A percentile compares a stretch with the other conserved stretches of the same genome.
phyloP scores from a whole-genome alignment of 1,140 invertebrate species.

The Oedothorax gibbosus region DNA sequence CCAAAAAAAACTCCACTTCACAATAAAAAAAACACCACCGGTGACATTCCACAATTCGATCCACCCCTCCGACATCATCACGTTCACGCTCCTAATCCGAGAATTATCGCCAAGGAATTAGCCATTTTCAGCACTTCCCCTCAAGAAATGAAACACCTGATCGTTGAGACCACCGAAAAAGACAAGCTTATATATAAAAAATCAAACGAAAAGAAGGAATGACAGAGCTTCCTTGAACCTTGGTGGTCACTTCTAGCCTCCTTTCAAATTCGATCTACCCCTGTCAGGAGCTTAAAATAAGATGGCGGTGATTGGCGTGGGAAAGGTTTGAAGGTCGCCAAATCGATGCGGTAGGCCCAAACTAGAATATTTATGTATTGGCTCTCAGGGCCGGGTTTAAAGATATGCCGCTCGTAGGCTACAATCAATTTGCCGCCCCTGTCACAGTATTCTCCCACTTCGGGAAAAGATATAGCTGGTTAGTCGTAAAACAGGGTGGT shows the following conservation, averaged over 20 bases:
- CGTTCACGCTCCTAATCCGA: conserved; percentile 54
- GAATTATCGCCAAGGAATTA: conserved; percentile 55
- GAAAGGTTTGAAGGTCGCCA: too few relatives aligned
- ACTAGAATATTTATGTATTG: too few relatives aligned
- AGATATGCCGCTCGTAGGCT: too few relatives aligned
- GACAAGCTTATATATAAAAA: background rate
- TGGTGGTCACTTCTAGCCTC: conserved; percentile 23
- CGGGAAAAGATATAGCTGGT: too few relatives aligned
- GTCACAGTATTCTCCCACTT: too few relatives aligned
- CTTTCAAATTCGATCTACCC: background rate
- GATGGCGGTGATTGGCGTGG: background rate
- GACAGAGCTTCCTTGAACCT: conserved; percentile 42
- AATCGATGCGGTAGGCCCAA: too few relatives aligned
- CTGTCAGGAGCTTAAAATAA: background rate
- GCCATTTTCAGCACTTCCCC: conserved; percentile 48
- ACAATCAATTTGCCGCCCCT: too few relatives aligned
- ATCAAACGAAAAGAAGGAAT: conserved; percentile 16
- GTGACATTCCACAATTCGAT: conserved; percentile 12
- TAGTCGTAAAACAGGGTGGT: too few relatives aligned
- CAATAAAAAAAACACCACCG: background rate
- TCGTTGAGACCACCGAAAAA: conserved; percentile 39
- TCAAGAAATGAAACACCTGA: conserved; percentile 33
- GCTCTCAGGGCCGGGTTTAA: too few relatives aligned
- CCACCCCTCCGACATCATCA: conserved; percentile 19
- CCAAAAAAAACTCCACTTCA: background rate